These are phyloP conservation scores for Macheiramphus alcinus DNA, from an alignment of 2,113 vertebrate genomes.

Conservation along the genomic window DNA sequence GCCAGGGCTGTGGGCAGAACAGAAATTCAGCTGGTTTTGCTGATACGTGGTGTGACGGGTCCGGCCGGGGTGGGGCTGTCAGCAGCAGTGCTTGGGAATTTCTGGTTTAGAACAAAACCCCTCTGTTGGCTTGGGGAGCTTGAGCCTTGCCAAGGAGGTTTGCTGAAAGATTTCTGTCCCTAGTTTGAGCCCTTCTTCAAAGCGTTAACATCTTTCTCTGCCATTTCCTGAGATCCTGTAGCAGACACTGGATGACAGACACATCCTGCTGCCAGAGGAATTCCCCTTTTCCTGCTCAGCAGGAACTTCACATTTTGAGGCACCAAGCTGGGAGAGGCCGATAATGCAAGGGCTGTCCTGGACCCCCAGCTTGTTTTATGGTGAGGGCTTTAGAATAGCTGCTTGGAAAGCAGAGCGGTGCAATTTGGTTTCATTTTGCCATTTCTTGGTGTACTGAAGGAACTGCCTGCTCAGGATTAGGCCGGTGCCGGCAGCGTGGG, in stretches of 20 bases:
- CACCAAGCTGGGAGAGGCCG: not conserved
- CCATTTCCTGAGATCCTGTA: not conserved
- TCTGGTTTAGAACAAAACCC: not conserved
- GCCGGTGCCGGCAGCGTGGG: not conserved
- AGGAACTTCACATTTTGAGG: not conserved
- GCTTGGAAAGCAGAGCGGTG: not conserved
- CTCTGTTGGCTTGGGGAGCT: not conserved
- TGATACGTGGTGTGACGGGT: not conserved
- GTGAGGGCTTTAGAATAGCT: not conserved
- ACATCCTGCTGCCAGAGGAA: constrained; percentile 28
- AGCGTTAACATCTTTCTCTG: not conserved
- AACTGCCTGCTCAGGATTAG: not conserved
- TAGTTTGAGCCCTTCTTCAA: not conserved
- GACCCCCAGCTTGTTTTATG: not conserved
- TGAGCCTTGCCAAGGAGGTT: not conserved
- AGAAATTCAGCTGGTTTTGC: not conserved
- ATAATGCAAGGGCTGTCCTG: not conserved
- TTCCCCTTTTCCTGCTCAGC: constrained; percentile 34
- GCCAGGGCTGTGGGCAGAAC: not conserved
- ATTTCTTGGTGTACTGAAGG: not conserved
- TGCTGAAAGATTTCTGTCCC: not conserved
- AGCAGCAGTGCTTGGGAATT: not conserved
- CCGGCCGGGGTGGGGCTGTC: not conserved
- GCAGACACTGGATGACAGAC: not conserved
- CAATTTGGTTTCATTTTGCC: not conserved